These are phyloP conservation scores for Pseudanteris insignis DNA, from an alignment of 2,888 invertebrate genomes.

Conservation along the genomic window DNA sequence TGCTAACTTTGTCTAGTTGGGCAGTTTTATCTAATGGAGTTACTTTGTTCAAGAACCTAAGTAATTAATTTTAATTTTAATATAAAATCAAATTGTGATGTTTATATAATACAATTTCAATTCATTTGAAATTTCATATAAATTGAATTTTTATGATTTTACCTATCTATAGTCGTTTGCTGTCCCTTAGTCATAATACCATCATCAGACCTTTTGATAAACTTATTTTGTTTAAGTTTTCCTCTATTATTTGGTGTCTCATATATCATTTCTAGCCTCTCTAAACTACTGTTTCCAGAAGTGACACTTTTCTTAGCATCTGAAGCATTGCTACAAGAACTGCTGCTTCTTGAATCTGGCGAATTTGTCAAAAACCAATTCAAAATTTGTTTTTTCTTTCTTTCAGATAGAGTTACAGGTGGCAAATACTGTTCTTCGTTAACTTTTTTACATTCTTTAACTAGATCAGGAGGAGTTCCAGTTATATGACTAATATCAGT, in stretches of 20 bases:
- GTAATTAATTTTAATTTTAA: too few species aligned
- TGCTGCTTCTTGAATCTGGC: constrained; percentile 50
- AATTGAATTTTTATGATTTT: neutral
- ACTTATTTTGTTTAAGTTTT: constrained; percentile 45
- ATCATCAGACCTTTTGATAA: neutral
- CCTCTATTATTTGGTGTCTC: constrained; percentile 64
- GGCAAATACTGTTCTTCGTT: constrained; percentile 5
- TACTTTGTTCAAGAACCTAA: constrained; percentile 10
- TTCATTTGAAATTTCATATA: neutral
- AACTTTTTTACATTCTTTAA: neutral
- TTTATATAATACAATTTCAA: too few species aligned
- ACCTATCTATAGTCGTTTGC: neutral
- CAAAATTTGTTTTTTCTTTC: constrained; percentile 57
- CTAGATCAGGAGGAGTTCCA: constrained; percentile 4
- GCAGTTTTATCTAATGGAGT: neutral
- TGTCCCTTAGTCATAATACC: too few species aligned
- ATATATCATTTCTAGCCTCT: constrained; percentile 59
- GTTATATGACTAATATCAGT: too few species aligned
- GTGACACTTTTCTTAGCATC: constrained; percentile 50
- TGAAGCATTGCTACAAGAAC: constrained; percentile 53
- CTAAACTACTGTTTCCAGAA: constrained; percentile 63
- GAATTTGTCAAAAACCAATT: constrained; percentile 58
- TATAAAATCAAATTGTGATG: too few species aligned
- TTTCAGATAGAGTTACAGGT: constrained; percentile 49
- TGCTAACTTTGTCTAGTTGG: constrained; percentile 1